Evolutionary conservation across 2,888 invertebrate species (phyloP), one percentile per base, ranked within the genome.

Genomic region (Melangyna quadrimaculata): DNA sequence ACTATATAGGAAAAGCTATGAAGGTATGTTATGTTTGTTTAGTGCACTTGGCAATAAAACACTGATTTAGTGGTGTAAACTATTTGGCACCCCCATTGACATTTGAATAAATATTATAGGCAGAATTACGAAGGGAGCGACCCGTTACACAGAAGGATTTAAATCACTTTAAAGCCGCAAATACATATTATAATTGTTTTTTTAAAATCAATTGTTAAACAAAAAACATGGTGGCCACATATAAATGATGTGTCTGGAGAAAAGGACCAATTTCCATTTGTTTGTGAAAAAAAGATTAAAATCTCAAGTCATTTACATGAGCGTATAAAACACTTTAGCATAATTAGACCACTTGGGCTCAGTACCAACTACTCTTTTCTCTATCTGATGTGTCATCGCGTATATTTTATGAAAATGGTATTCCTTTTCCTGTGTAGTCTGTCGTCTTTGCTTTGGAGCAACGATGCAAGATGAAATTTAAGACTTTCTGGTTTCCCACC

Each of bases 311-410:
- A 69, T 73, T 29, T 65, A 24, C 27, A 40, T 61, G 43, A 45
- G 35, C 45, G 70, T 29, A 65, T 40, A 65, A 65, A 65, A 69
- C 57, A 53, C 69, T 77, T 35, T 53, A 29, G 67, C 57, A 74
- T 83, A 83, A 83, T 83, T 84, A 79, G 75, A 84, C 71, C 65
- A 65, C 65, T 65, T 65, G 65, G 65, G 65, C 29, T 45, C 65
- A 45, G 19, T 43, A 37, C 22, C 32, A 14, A 35, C 19, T 12
- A 22, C 29, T 37, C 59, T 57, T 27, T 17, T 45, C 27, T 43
- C 29, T 78, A 69, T 73, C 55, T 70, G 45, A 65, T 74, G 59
- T 79, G 79, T 71, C 83, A 79, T 84, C 75, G 71, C 63, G 24
- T 57, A 61, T 70, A 67, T 72, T 61, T 84, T 75, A 43, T 84